Conservation (phyloP, 2,113 vertebrate species). For the Xyrauchen texanus region DNA sequence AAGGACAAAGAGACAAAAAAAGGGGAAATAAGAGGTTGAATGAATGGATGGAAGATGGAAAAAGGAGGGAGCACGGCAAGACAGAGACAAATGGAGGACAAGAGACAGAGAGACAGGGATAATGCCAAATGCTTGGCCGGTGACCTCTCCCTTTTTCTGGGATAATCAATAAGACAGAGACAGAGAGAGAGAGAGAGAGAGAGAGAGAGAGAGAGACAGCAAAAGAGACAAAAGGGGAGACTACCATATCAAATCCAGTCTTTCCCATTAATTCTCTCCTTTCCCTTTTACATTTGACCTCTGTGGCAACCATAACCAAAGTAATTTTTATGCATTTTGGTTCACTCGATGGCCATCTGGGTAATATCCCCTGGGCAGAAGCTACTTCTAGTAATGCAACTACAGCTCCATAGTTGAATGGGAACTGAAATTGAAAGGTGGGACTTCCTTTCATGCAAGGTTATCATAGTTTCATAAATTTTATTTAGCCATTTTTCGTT, state of each 20-base stretch:
- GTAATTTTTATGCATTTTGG: slow-evolving; percentile 3
- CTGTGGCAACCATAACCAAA: not conserved
- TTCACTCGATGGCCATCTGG: not conserved
- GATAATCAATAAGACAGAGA: slow-evolving; percentile 45
- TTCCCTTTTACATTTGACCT: slow-evolving; percentile 4
- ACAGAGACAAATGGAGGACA: slow-evolving; percentile 53
- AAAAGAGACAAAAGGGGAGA: slow-evolving; percentile 1
- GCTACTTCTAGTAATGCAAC: not conserved
- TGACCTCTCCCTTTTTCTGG: slow-evolving; percentile 42
- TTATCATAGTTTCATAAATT: no score
- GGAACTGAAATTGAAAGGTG: no score
- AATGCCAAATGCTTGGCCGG: slow-evolving; percentile 37
- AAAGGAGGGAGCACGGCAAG: not conserved
- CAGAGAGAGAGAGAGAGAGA: no score
- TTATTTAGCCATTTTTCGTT: no score
- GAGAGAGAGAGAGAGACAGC: no score
- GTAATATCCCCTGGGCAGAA: not conserved
- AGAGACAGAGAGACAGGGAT: slow-evolving; percentile 10
- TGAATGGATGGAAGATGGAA: no score
- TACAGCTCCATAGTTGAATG: not conserved
- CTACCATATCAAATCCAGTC: not conserved
- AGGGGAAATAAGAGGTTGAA: slow-evolving; percentile 9
- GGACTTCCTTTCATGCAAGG: no score
- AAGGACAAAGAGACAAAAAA: slow-evolving; percentile 73
- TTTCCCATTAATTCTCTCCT: slow-evolving; percentile 5